Conservation (phyloP, 2,797 vertebrate species). For the Astyanax mexicanus region DNA sequence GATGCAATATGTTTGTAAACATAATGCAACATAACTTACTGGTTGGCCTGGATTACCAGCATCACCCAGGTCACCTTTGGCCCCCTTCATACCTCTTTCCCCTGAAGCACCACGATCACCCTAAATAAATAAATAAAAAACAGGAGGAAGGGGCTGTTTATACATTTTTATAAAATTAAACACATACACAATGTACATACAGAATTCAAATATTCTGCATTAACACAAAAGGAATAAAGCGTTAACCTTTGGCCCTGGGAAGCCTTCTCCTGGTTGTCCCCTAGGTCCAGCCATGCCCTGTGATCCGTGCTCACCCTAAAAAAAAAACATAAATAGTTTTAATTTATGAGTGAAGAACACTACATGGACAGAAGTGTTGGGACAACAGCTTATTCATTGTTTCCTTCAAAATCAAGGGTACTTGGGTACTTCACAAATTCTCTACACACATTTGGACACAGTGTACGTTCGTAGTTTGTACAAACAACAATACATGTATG, state of each 20-base stretch:
- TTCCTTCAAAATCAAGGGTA: too few species aligned
- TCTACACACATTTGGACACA: too few species aligned
- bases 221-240: not conserved
- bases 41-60: slow-evolving; percentile 79
- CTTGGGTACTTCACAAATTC: too few species aligned
- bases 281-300: slow-evolving; percentile 87
- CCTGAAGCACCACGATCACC: slow-evolving; percentile 85
- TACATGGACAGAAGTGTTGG: too few species aligned
- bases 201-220: not conserved
- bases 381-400: too few species aligned
- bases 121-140: slow-evolving; percentile 63
- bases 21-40: slow-evolving; percentile 72
- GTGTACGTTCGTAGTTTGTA: too few species aligned
- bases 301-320: slow-evolving; percentile 87
- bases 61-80: slow-evolving; percentile 85
- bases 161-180: not conserved
- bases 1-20: too few species aligned
- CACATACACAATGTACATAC: not conserved
- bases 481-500: too few species aligned
- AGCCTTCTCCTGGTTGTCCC: slow-evolving; percentile 86
- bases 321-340: too few species aligned
- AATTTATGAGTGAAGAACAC: too few species aligned
- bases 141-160: not conserved
- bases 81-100: slow-evolving; percentile 86
- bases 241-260: slow-evolving; percentile 87